phyloP scores from a whole-genome alignment of 2,113 vertebrate species.

The Shinisaurus crocodilurus region DNA sequence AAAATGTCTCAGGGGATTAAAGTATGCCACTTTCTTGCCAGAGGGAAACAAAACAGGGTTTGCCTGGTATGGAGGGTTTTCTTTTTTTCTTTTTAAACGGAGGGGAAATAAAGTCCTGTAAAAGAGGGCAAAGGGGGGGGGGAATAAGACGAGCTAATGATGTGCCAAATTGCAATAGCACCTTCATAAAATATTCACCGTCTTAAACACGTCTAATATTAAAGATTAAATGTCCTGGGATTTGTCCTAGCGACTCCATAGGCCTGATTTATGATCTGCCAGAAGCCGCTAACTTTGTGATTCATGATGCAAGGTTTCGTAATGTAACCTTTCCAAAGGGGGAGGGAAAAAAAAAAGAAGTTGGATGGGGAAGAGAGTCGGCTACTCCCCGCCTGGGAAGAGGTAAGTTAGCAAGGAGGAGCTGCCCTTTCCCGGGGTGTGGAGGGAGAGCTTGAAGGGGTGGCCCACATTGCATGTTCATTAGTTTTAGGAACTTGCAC shows the following conservation, averaged over 20 bases:
- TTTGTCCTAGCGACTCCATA: conserved; percentile 76
- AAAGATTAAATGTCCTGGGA: conserved; percentile 82
- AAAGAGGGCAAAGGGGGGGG: background rate
- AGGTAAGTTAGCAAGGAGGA: background rate
- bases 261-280: conserved; percentile 87
- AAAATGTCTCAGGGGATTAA: conserved; percentile 52
- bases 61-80: conserved; percentile 22
- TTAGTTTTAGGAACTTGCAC: background rate
- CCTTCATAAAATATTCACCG: conserved; percentile 85
- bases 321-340: conserved; percentile 60
- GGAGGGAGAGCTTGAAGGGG: background rate
- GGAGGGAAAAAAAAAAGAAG: background rate
- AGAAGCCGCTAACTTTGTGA: conserved; percentile 78
- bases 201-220: conserved; percentile 79
- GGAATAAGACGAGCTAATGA: conserved; percentile 70
- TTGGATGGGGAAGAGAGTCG: fast-evolving
- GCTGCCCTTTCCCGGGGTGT: background rate
- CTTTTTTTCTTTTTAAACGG: conserved; percentile 13
- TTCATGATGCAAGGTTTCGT: conserved; percentile 77
- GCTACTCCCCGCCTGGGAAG: conserved; percentile 2
- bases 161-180: conserved; percentile 78
- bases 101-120: conserved; percentile 22
- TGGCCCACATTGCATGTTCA: background rate
- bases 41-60: background rate
- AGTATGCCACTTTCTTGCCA: conserved; percentile 55